Conservation (phyloP, 1,140 invertebrate genomes). For the Zeugodacus cucurbitae region DNA sequence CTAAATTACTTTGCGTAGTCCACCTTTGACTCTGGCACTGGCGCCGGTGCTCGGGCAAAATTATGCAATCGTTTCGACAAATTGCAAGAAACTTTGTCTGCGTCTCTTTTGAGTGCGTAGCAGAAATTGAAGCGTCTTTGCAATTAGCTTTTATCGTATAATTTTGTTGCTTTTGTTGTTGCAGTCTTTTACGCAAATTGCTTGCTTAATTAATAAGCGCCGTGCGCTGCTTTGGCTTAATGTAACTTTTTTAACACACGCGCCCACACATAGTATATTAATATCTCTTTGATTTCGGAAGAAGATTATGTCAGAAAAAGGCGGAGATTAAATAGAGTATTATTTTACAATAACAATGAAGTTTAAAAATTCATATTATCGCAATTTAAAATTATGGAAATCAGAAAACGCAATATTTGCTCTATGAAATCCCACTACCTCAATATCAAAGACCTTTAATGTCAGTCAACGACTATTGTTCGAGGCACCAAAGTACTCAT, state of each 20-base stretch:
- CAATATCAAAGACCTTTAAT: no score
- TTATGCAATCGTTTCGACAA: constrained; percentile 36
- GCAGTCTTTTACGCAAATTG: neutral
- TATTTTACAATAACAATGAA: neutral
- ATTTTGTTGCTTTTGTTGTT: neutral
- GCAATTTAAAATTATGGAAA: no score
- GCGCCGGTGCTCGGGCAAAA: neutral
- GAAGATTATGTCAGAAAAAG: neutral
- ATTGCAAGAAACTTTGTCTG: constrained; percentile 15
- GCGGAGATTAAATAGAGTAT: neutral
- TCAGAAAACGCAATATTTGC: no score
- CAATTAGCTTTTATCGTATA: neutral
- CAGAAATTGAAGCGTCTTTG: constrained; percentile 15
- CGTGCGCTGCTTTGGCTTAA: neutral
- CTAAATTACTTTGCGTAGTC: constrained; percentile 30
- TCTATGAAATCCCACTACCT: no score
- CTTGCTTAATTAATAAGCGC: constrained; percentile 27
- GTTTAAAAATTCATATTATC: neutral
- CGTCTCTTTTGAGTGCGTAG: neutral
- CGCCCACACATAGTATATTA: neutral
- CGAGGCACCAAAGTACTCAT: no score
- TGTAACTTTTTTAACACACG: neutral
- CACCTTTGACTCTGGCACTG: neutral
- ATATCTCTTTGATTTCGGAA: neutral
- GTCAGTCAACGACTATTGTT: no score